phyloP scores from a whole-genome alignment of 2,888 invertebrate species.

The Argynnis bischoffii region DNA sequence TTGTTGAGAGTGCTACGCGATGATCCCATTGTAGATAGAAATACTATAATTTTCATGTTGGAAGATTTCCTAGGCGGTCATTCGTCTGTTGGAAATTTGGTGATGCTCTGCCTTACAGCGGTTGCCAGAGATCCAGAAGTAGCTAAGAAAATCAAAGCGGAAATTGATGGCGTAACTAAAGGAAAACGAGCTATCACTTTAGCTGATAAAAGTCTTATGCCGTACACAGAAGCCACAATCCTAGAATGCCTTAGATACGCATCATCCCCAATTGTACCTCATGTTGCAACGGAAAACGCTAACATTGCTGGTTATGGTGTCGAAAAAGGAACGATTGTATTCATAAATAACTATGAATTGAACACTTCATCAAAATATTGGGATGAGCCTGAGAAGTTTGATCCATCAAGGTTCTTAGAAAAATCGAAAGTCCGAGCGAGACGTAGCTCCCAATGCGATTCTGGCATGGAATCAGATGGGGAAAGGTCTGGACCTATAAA shows the following conservation, averaged over 20 bases:
- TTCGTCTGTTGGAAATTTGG: constrained; percentile 92
- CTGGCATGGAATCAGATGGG: constrained; percentile 80
- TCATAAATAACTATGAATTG: constrained; percentile 92
- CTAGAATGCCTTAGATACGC: constrained; percentile 90
- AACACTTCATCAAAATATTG: constrained; percentile 89
- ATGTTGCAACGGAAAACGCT: constrained; percentile 90
- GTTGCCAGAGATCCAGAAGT: constrained; percentile 86
- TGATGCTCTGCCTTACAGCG: constrained; percentile 88
- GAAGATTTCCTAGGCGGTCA: constrained; percentile 95
- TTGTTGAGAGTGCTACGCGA: constrained; percentile 86
- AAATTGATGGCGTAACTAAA: constrained; percentile 85
- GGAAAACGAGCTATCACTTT: constrained; percentile 83
- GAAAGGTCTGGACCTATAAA: constrained; percentile 55
- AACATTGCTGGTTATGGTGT: constrained; percentile 87
- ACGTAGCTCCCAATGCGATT: constrained; percentile 78
- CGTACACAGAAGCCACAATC: constrained; percentile 91
- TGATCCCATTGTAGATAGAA: constrained; percentile 86
- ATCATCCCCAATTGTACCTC: constrained; percentile 95
- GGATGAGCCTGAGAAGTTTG: constrained; percentile 87
- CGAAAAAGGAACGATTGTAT: constrained; percentile 89
- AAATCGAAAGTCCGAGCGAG: constrained; percentile 59
- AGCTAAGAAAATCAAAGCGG: constrained; percentile 84
- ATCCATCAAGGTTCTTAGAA: constrained; percentile 88
- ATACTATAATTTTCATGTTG: constrained; percentile 90
- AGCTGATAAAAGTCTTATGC: constrained; percentile 85